Evolutionary conservation across 2,113 vertebrate genomes (phyloP), one percentile per base, ranked within the genome.

Genomic region (Serinus canaria): DNA sequence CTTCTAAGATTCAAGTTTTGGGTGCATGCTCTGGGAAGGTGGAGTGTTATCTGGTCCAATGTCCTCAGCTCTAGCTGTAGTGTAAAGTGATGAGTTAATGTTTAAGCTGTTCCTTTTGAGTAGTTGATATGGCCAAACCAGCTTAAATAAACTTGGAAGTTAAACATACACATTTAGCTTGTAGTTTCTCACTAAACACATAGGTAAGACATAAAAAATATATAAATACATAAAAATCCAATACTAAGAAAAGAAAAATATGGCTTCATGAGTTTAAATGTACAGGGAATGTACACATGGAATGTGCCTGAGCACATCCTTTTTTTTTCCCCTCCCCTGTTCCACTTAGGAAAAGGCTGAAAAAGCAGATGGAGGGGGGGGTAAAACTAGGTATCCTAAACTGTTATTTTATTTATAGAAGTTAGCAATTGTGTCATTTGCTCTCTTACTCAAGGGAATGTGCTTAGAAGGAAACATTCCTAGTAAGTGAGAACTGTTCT

Each of bases 391-490:
- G 81, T 87, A 95, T 92, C 95, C 91, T 94, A 66, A 94, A 87
- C 80, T 93, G 94, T 83, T 91, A 63, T 69, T 96, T 96, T 96
- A 97, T 97, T 95, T 97, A 97, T 96, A 96, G 95, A 95, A 84
- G 83, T 92, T 80, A 95, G 95, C 96, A 94, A 97, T 97, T 97
- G 95, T 97, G 97, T 87, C 95, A 92, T 96, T 97, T 96, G 95
- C 82, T 90, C 64, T 88, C 66, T 96, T 92, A 86, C 94, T 95
- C 82, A 69, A 90, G 95, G 90, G 96, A 96, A 96, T 95, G 93
- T 97, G 96, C 96, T 97, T 97, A 96, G 96, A 97, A 96, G 94
- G 95, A 97, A 97, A 95, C 96, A 97, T 97, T 97, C 97, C 95
- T 97, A 75, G 75, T 95, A 92, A 90, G 87, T 97, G 96, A 97